Percentiles rank a stretch among this genome's conserved stretches.
phyloP scores from a whole-genome alignment of 1,140 invertebrate species.

The Spodoptera litura region DNA sequence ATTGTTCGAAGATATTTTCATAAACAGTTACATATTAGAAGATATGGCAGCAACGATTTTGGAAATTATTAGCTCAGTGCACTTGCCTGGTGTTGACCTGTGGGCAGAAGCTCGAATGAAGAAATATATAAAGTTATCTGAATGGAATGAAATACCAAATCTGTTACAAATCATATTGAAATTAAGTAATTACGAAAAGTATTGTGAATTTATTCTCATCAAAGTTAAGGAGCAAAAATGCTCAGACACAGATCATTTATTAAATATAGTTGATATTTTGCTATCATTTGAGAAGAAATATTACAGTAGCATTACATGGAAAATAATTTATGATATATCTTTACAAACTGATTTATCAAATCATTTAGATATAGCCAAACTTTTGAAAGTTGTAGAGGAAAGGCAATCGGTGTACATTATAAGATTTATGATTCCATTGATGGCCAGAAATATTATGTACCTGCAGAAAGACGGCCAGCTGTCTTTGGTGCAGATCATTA shows the following conservation, averaged over 20 bases:
- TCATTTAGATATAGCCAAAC: slow-evolving; percentile 44
- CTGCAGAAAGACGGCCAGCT: slow-evolving; percentile 55
- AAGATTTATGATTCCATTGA: slow-evolving; percentile 75
- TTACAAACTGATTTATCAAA: slow-evolving; percentile 51
- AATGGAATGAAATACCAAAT: slow-evolving; percentile 60
- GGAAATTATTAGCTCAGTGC: slow-evolving; percentile 51
- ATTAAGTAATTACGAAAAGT: slow-evolving; percentile 64
- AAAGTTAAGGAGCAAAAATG: slow-evolving; percentile 57
- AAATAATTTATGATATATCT: slow-evolving; percentile 71
- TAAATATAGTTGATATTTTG: slow-evolving; percentile 59
- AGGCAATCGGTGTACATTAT: slow-evolving; percentile 62
- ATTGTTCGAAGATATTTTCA: slow-evolving; percentile 59
- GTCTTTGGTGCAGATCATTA: slow-evolving; percentile 64
- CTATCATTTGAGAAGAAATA: slow-evolving; percentile 56
- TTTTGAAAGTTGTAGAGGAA: slow-evolving; percentile 52
- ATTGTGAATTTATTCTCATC: slow-evolving; percentile 59
- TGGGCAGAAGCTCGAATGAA: slow-evolving; percentile 66
- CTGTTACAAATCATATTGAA: slow-evolving; percentile 60
- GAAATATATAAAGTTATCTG: slow-evolving; percentile 57
- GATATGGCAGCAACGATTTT: slow-evolving; percentile 56
- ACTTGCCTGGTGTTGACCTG: slow-evolving; percentile 63
- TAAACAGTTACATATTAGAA: slow-evolving; percentile 38
- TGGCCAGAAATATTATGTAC: slow-evolving; percentile 58
- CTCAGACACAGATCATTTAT: slow-evolving; percentile 47
- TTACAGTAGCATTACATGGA: slow-evolving; percentile 63